Percentiles rank a stretch among this genome's conserved stretches.
phyloP scores from a whole-genome alignment of 1,140 invertebrate genomes.

The Drosophila lacertosa region DNA sequence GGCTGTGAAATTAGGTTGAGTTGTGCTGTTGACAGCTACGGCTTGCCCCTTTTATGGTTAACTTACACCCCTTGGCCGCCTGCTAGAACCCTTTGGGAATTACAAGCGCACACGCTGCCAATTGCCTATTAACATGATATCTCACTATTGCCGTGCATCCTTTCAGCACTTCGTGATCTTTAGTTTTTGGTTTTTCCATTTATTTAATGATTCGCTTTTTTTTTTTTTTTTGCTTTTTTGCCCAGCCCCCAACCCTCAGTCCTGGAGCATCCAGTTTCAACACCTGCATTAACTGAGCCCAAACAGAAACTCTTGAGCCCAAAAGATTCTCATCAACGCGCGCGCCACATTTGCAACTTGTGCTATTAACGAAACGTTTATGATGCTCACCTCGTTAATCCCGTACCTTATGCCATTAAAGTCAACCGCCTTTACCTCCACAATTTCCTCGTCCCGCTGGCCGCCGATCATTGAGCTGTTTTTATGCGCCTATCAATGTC shows the following conservation, averaged over 20 bases:
- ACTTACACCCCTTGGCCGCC: background rate
- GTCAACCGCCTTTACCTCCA: background rate
- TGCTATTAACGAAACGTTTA: conserved; percentile 66
- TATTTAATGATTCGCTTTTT: conserved; percentile 13
- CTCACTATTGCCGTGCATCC: conserved; percentile 1
- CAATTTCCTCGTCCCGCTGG: background rate
- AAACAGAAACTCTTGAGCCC: background rate
- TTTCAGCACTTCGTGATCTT: conserved; percentile 6
- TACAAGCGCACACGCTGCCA: background rate
- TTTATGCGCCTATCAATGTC: conserved; percentile 76
- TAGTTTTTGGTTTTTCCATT: background rate
- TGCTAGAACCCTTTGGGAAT: conserved; percentile 12
- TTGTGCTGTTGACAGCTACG: conserved; percentile 11
- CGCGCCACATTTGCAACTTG: conserved; percentile 27
- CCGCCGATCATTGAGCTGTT: conserved; percentile 41
- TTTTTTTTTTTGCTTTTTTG: background rate
- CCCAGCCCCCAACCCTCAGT: background rate
- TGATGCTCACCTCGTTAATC: conserved; percentile 73
- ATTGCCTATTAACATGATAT: conserved; percentile 9
- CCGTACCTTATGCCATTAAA: conserved; percentile 18
- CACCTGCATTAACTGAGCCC: background rate
- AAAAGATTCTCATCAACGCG: conserved; percentile 15
- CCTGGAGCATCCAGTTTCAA: background rate
- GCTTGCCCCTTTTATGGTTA: background rate
- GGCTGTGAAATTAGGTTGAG: background rate